Evolutionary conservation across 2,888 invertebrate genomes (phyloP).

Genomic region (Drosophila eohydei): DNA sequence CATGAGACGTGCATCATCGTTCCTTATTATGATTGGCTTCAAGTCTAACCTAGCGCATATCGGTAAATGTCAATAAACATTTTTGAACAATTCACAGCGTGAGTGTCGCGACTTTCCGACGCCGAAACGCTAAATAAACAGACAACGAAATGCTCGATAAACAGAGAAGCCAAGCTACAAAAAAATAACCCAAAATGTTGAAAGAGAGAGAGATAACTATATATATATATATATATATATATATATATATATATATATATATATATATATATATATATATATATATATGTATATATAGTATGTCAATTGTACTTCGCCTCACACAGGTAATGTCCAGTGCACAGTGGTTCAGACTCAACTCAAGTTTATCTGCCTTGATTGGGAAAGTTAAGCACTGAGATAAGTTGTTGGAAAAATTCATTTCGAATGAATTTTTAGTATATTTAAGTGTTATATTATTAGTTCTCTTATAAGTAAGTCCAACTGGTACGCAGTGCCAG

Average conservation of each 20-base stretch:
- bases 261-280: not conserved
- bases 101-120: slow-evolving; percentile 46
- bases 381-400: no score
- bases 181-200: not conserved
- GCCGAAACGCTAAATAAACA: slow-evolving; percentile 60
- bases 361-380: no score
- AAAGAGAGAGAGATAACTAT: no score
- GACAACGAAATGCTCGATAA: slow-evolving; percentile 37
- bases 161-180: slow-evolving; percentile 21
- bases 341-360: slow-evolving; percentile 18
- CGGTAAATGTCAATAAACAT: slow-evolving; percentile 44
- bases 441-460: no score
- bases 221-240: not conserved
- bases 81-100: slow-evolving; percentile 40
- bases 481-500: no score
- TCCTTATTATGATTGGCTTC: not conserved
- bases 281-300: slow-evolving; percentile 3
- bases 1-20: not conserved
- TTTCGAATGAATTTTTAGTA: no score
- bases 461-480: no score
- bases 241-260: not conserved
- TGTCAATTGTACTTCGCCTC: slow-evolving; percentile 24
- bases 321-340: slow-evolving; percentile 10
- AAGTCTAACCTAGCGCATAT: slow-evolving; percentile 22
- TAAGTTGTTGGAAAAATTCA: no score